Evolutionary conservation across 2,888 invertebrate genomes (phyloP).

Genomic region (Aelia acuminata): DNA sequence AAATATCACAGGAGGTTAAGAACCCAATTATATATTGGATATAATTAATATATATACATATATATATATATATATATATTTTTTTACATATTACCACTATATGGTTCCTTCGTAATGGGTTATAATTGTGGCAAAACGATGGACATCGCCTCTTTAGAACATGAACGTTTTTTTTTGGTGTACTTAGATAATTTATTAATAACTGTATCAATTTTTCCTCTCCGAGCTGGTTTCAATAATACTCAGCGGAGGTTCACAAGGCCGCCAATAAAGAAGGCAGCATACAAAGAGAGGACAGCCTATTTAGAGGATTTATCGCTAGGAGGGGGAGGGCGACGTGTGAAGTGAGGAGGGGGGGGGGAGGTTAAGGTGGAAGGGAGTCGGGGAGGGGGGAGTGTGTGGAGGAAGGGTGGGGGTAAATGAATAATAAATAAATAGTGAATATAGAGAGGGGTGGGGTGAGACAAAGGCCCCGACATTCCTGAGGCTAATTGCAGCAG

Average conservation of each 20-base stretch:
- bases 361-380: neutral
- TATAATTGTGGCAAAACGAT: no score
- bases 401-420: neutral
- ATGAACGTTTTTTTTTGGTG: no score
- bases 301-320: slow-evolving; percentile 46
- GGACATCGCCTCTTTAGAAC: no score
- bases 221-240: neutral
- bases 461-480: slow-evolving; percentile 56
- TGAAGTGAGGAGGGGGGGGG: slow-evolving; percentile 14
- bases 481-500: slow-evolving; percentile 61
- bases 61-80: no score
- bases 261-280: slow-evolving; percentile 37
- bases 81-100: no score
- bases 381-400: neutral
- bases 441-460: slow-evolving; percentile 44
- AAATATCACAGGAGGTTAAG: no score
- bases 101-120: no score
- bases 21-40: no score
- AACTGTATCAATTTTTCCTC: neutral
- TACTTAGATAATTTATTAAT: no score
- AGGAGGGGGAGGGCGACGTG: slow-evolving; percentile 29
- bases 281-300: slow-evolving; percentile 46
- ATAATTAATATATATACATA: no score
- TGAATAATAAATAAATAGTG: slow-evolving; percentile 51
- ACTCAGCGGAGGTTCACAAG: neutral